Evolutionary conservation across 1,140 invertebrate genomes (phyloP), one percentile per base, ranked within the genome.

Genomic region (Saccostrea echinata): DNA sequence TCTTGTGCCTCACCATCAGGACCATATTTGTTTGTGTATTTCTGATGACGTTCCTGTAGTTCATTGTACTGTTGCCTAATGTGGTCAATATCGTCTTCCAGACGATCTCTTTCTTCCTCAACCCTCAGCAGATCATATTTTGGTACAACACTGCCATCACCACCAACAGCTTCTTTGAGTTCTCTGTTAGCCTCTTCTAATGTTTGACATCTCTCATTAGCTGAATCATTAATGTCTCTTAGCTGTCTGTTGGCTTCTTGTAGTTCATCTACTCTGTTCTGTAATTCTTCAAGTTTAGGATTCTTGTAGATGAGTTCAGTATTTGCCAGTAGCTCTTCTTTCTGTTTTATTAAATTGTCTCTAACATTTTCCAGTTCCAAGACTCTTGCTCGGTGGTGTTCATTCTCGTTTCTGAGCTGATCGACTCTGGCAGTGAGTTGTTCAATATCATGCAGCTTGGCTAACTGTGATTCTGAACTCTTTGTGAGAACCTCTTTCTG

Each of bases 401-500:
- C 91, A 86, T 94, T 94, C 68, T 94, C 93, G 85, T 89, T 91
- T 52, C 91, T 88, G 30, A 93, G 89, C 80, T 93, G 92, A 43
- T 94, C 92, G n/a, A 93, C 90, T 85, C 92, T 92, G 0, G 88
- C 90, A 85, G 91, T 91, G 2, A 93, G 89, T 52, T 93, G 91
- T 52, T 93, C 92, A 51, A 92, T 90, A 81, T 94, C 92, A 82
- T 93, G 91, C 16, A 93, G 71, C 43, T 92, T 92, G 33, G 89
- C 86, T 43, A 93, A 55, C 76, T 90, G 90, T 52, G 86, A 90
- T 84, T 93, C 92, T 55, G 91, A 90, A 92, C 90, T 94, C 88
- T 93, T 93, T 33, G 93, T 91, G 18, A 94, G 89, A 30, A 94
- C 93, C 52, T 93, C 92, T 89, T 93, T 93, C 90, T 94, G 93